A percentile compares a stretch with the other conserved stretches of the same genome.
Evolutionary conservation across 2,797 vertebrate genomes (phyloP).

Genomic region (Sebastes oblongus): DNA sequence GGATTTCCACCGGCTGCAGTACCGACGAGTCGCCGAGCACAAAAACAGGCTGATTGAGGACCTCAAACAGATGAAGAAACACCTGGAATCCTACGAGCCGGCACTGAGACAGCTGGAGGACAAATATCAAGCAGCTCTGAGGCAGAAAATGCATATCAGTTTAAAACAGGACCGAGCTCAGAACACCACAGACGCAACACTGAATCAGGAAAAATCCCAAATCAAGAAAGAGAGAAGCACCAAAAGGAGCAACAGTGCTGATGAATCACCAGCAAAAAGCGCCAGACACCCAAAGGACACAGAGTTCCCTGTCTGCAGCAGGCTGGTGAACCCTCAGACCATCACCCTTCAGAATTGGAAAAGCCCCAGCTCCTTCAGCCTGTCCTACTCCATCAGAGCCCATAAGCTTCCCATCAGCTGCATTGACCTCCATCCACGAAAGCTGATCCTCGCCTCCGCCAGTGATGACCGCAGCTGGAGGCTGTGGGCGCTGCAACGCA

Average conservation of each 20-base stretch:
- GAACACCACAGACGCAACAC: neutral
- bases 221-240: neutral
- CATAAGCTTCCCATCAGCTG: conserved; percentile 54
- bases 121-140: conserved; percentile 79
- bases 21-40: conserved; percentile 82
- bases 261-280: neutral
- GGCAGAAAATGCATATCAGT: conserved; percentile 39
- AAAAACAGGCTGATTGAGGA: conserved; percentile 84
- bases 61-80: conserved; percentile 84
- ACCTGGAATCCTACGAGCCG: conserved; percentile 85
- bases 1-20: conserved; percentile 88
- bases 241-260: neutral
- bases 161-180: conserved; percentile 16
- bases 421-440: conserved; percentile 45
- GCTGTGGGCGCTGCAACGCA: conserved; percentile 51
- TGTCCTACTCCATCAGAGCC: conserved; percentile 45
- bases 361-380: conserved; percentile 8
- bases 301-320: neutral
- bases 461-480: conserved; percentile 62
- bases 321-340: neutral
- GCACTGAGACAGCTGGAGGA: conserved; percentile 82
- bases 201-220: neutral
- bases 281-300: neutral
- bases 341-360: neutral
- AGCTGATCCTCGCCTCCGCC: conserved; percentile 36